Percentiles rank a stretch among this genome's conserved stretches.
Evolutionary conservation across 2,797 vertebrate species (phyloP).

Genomic region (Aldrovandia affinis): DNA sequence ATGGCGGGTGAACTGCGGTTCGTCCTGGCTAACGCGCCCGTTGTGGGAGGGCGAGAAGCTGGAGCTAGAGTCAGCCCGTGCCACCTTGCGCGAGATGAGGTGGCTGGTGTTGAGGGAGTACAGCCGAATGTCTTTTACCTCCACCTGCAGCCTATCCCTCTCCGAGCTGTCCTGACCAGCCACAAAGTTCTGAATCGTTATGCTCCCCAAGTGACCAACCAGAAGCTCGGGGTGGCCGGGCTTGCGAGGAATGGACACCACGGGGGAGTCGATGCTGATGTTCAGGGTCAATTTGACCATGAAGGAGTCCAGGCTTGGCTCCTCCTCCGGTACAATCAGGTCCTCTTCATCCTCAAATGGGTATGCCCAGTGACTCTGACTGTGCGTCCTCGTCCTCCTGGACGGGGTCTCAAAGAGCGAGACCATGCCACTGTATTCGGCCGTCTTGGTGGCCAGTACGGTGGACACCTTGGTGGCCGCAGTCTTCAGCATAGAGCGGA

Average conservation of each 20-base stretch:
- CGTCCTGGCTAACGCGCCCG: conserved; percentile 73
- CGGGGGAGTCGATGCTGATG: conserved; percentile 91
- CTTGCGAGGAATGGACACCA: conserved; percentile 91
- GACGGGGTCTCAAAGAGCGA: conserved; percentile 88
- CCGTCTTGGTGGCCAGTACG: conserved; percentile 91
- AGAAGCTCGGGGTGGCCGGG: conserved; percentile 91
- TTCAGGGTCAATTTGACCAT: conserved; percentile 91
- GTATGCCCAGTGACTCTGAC: conserved; percentile 69
- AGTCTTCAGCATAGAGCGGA: conserved; percentile 89
- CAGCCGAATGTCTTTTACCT: conserved; percentile 92
- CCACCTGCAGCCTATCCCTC: conserved; percentile 85
- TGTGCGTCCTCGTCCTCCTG: conserved; percentile 71
- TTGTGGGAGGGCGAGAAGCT: conserved; percentile 53
- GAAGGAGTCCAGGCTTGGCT: conserved; percentile 69
- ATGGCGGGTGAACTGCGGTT: conserved; percentile 88
- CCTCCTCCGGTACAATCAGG: conserved; percentile 56
- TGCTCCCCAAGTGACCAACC: conserved; percentile 93
- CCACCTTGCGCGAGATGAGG: conserved; percentile 67
- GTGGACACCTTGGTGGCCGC: conserved; percentile 93
- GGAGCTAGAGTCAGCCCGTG: conserved; percentile 44
- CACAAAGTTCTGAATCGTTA: conserved; percentile 91
- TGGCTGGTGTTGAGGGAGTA: conserved; percentile 91
- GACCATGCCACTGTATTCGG: conserved; percentile 96
- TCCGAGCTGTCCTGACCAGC: conserved; percentile 81
- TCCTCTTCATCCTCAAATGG: conserved; percentile 75